Conservation (phyloP, 2,888 invertebrate species). For the Acleris literana region DNA sequence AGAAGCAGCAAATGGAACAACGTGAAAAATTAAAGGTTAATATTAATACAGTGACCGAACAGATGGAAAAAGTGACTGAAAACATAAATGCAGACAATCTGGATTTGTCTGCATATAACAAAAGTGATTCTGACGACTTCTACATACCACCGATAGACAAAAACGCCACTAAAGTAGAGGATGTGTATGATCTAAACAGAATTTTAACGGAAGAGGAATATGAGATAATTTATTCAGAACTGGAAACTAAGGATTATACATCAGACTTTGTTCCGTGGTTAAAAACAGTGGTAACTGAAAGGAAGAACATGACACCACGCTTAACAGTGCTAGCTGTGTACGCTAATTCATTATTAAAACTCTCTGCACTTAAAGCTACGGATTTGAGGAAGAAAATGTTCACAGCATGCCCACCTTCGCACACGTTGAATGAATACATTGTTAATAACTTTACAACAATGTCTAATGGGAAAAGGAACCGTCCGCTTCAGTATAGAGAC, state of each 20-base stretch:
- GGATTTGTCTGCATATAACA: conserved; percentile 62
- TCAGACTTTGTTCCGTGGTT: conserved; percentile 53
- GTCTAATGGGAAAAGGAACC: conserved; percentile 49
- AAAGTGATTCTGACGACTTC: conserved; percentile 63
- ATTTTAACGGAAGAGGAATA: conserved; percentile 70
- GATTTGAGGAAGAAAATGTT: conserved; percentile 60
- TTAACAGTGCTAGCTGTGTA: conserved; percentile 61
- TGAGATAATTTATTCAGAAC: conserved; percentile 60
- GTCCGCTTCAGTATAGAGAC: conserved; percentile 65
- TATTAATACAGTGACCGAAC: conserved; percentile 81
- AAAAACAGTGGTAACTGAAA: conserved; percentile 46
- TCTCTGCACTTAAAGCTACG: conserved; percentile 48
- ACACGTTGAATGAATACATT: conserved; percentile 62
- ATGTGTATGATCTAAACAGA: conserved; percentile 74
- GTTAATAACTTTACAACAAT: conserved; percentile 57
- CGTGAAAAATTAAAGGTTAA: conserved; percentile 83
- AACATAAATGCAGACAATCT: conserved; percentile 59
- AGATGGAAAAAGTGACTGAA: conserved; percentile 81
- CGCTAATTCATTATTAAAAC: conserved; percentile 56
- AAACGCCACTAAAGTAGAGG: conserved; percentile 65
- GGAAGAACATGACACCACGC: conserved; percentile 41
- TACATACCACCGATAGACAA: conserved; percentile 81
- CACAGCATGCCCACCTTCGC: conserved; percentile 53
- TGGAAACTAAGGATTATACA: conserved; percentile 54
- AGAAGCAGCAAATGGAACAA: conserved; percentile 84